Evolutionary conservation across 2,888 invertebrate species (phyloP), one percentile per base, ranked within the genome.

Genomic region (Hyppa rectilinea): DNA sequence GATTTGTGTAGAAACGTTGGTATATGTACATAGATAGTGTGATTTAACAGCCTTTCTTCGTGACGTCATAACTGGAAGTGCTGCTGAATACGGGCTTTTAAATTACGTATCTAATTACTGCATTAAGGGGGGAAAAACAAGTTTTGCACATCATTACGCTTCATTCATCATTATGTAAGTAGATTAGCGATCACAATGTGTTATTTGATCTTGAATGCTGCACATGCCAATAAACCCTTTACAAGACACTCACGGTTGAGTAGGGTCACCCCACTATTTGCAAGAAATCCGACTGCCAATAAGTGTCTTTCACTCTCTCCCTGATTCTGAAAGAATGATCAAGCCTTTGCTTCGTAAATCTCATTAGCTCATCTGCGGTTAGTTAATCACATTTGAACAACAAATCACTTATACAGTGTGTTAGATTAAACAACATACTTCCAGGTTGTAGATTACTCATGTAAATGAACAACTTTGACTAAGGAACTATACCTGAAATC

Each of bases 1-100:
- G 71, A 85, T 83, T 78, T 50, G 23, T 59, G 40, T 70, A 52
- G 61, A 45, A 50, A 74, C 9, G 31, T 50, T 34, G 5, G 12
- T 36, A 5, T 56, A 29, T 2, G 29, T 43, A 36, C 1, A 12
- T 59, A 45, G n/a, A n/a, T n/a, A n/a, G n/a, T 40, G 23, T 50
- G n/a, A n/a, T 31, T 43, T 40, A 20, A 6, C 3, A 60, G 40
- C 2, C 36, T 65, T 40, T 50, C 3, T 65, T 49, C 5, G n/a
- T 64, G 36, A 58, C 23, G 12, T 52, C 14, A 47, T 53, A 10
- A 43, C 10, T 63, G 50, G 4, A 20, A 12, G 9, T 38, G 23
- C 20, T 10, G 40, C n/a, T 43, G 31, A 31, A 43, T 29, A 26
- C 38, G n/a, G 7, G 26, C 0, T 12, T n/a, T 20, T 7, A 23